Conservation (phyloP, 1,140 invertebrate genomes). For the Eciton burchellii region DNA sequence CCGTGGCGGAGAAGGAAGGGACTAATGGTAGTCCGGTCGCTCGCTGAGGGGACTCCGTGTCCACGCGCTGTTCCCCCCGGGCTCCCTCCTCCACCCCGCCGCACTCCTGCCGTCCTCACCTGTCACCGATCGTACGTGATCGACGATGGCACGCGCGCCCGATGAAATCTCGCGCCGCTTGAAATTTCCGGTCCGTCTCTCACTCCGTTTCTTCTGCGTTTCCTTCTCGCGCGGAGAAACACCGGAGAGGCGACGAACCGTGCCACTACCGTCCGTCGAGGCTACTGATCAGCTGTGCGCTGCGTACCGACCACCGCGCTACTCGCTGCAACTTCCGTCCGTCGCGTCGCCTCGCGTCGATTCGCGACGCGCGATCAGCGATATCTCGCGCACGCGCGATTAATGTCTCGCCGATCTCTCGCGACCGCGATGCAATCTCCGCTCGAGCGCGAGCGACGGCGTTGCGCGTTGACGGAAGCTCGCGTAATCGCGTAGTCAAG, state of each 20-base stretch:
- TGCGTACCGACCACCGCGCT: constrained; percentile 64
- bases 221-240: constrained; percentile 5
- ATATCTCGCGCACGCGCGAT: neutral
- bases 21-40: neutral
- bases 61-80: neutral
- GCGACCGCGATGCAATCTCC: neutral
- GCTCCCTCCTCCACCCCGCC: too few species aligned
- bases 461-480: neutral
- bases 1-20: neutral
- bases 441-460: neutral
- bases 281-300: constrained; percentile 80
- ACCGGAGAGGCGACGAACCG: constrained; percentile 63
- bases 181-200: neutral
- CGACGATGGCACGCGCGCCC: constrained; percentile 28
- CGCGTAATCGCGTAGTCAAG: constrained; percentile 71
- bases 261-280: constrained; percentile 71
- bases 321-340: constrained; percentile 27
- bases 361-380: constrained; percentile 1
- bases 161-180: neutral
- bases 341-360: neutral
- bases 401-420: constrained; percentile 9
- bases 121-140: constrained; percentile 29
- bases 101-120: constrained; percentile 1
- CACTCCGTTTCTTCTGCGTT: neutral
- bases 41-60: neutral